Evolutionary conservation across 1,140 invertebrate genomes (phyloP).

Genomic region (Wiebesia pumilae): DNA sequence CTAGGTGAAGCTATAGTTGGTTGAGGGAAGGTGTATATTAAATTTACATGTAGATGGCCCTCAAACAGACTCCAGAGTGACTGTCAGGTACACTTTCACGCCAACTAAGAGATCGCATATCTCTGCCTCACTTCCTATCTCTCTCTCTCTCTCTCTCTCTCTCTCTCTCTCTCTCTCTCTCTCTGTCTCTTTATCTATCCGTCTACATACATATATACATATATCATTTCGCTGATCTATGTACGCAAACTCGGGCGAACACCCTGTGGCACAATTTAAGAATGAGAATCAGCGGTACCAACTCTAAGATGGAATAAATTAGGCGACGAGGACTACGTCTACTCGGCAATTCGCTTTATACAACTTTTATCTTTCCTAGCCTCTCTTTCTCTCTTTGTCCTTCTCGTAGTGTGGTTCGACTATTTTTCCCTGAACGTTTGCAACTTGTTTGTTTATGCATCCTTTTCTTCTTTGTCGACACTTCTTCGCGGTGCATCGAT

Average conservation of each 20-base stretch:
- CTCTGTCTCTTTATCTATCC: not conserved
- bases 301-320: slow-evolving; percentile 56
- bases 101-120: not conserved
- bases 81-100: slow-evolving; percentile 35
- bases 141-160: not conserved
- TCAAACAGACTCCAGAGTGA: slow-evolving; percentile 51
- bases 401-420: not conserved
- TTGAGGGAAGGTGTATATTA: slow-evolving; percentile 50
- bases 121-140: not conserved
- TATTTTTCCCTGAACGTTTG: not conserved
- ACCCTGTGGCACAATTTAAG: slow-evolving; percentile 35
- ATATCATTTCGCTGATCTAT: not conserved
- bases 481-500: slow-evolving; percentile 2
- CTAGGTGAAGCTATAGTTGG: not conserved
- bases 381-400: not conserved
- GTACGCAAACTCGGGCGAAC: not conserved
- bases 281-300: slow-evolving; percentile 47
- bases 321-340: slow-evolving; percentile 18
- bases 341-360: slow-evolving; percentile 15
- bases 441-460: not conserved
- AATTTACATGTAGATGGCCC: slow-evolving; percentile 57
- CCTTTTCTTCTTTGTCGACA: not conserved
- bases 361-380: not conserved
- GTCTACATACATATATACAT: not conserved
- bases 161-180: not conserved